Evolutionary conservation across 37 sponge, comb jelly and placozoan species (phyloP).

Genomic region (Theonella swinhoei): DNA sequence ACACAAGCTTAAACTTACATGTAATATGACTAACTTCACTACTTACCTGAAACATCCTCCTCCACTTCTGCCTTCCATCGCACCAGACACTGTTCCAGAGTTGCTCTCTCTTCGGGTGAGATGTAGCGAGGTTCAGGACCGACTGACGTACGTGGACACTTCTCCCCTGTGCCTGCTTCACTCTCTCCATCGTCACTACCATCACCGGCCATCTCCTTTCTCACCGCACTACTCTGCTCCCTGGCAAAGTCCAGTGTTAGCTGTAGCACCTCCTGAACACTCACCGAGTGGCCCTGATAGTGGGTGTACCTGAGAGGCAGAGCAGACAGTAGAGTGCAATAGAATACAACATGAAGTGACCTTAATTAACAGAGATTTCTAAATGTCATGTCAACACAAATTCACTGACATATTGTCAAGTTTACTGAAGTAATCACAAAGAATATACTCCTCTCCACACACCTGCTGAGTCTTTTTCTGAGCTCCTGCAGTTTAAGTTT

Average conservation of each 20-base stretch:
- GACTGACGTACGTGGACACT: constrained; percentile 34
- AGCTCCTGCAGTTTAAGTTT: constrained; percentile 30
- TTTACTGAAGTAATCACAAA: too few relatives aligned
- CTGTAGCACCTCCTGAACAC: constrained; percentile 44
- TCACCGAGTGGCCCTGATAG: constrained; percentile 35
- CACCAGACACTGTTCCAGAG: constrained; percentile 20
- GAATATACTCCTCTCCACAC: neutral
- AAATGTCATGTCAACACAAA: neutral
- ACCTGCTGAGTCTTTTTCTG: constrained; percentile 32
- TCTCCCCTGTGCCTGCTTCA: constrained; percentile 14
- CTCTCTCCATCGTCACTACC: constrained; percentile 4
- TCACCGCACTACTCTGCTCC: constrained; percentile 1
- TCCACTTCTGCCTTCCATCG: constrained; percentile 50
- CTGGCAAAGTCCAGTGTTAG: constrained; percentile 45
- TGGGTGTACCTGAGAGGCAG: constrained; percentile 35
- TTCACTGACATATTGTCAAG: too few relatives aligned
- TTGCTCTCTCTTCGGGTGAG: constrained; percentile 8
- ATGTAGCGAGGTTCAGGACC: constrained; percentile 41
- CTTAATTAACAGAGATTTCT: neutral
- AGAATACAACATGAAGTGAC: neutral
- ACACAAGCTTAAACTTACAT: too few relatives aligned
- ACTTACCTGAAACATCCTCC: constrained; percentile 51
- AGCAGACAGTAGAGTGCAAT: neutral
- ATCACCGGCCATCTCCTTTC: neutral
- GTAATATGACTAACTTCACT: too few relatives aligned